A percentile compares a stretch with the other conserved stretches of the same genome.
These are phyloP conservation scores for Potamilus streckersoni DNA, from an alignment of 1,140 invertebrate species.

Conservation along the genomic window DNA sequence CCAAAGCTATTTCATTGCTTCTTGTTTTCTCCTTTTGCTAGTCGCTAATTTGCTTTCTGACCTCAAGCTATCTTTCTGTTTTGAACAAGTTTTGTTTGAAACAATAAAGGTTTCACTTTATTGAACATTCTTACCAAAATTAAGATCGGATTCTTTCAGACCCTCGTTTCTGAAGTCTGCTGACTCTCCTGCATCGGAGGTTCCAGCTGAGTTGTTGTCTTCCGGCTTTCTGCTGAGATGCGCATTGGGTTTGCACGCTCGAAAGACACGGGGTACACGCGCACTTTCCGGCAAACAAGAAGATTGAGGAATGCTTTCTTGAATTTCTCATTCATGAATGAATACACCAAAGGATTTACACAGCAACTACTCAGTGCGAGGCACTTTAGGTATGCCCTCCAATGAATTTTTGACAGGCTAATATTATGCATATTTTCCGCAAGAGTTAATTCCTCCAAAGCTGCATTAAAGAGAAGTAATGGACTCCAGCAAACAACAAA, in stretches of 20 bases:
- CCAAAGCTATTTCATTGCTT: too few species aligned
- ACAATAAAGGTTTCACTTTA: too few species aligned
- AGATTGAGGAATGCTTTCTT: slow-evolving; percentile 64
- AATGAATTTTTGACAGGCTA: slow-evolving; percentile 11
- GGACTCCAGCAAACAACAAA: slow-evolving; percentile 55
- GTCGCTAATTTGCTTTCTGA: too few species aligned
- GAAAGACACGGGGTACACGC: slow-evolving; percentile 27
- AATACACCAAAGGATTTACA: slow-evolving; percentile 89
- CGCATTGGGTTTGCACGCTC: slow-evolving; percentile 2
- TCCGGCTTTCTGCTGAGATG: slow-evolving; percentile 22
- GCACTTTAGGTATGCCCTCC: slow-evolving; percentile 64
- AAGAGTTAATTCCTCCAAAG: slow-evolving; percentile 15
- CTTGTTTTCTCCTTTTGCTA: too few species aligned
- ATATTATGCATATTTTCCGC: slow-evolving; percentile 24
- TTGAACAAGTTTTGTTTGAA: too few species aligned
- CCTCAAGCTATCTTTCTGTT: too few species aligned
- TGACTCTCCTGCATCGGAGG: background rate
- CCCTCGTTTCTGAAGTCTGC: slow-evolving; percentile 25
- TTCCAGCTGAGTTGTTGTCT: slow-evolving; percentile 26
- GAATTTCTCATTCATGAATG: slow-evolving; percentile 88
- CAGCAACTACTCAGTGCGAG: slow-evolving; percentile 78
- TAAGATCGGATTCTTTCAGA: background rate
- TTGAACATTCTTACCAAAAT: too few species aligned
- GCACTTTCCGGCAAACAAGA: slow-evolving; percentile 30
- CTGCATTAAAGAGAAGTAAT: slow-evolving; percentile 39